Base-by-base conservation (phyloP, 2,888 invertebrate species). In the Macropis europaea region DNA sequence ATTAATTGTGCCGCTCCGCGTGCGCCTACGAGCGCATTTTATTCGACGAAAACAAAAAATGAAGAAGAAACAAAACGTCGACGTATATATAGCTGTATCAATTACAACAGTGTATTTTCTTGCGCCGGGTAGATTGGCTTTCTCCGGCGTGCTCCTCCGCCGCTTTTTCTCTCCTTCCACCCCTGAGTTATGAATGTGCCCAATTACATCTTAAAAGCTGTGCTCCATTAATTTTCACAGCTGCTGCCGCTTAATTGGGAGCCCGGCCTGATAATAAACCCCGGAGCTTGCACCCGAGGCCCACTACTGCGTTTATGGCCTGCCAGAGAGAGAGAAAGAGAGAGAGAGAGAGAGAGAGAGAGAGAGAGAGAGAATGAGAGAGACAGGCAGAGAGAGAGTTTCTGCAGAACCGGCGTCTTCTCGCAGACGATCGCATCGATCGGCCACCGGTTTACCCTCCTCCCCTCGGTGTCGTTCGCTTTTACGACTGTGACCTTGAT, bases 151-250 rank as follows among this genome's bases (percentile, higher is more conserved):
- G 47, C 36, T 5, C 28, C 45, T 30, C 28, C 15, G 73, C 69
- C 52, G 40, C 63, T 62, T 68, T 74, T 66, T 70, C 67, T 70
- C 71, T 52, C 76, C 70, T 74, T 73, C 63, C 82, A 62, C 87
- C 86, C 82, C 87, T 88, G 90, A 91, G 91, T 92, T 92, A 92
- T 92, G 92, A 92, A 92, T 92, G 92, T 91, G 90, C 91, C 92
- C 92, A 92, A 92, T 92, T 92, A 92, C 92, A 92, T 92, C 92
- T 92, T 92, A 92, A 92, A 92, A 92, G 92, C 92, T 91, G 91
- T 91, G 92, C 91, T 91, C 92, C 92, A 92, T 92, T 92, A 92
- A 92, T 92, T 92, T 92, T 92, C 92, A 92, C 92, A 92, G 92
- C 92, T 92, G 92, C 92, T 91, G 91, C 91, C 91, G 91, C 91